Percentiles rank a stretch among this genome's conserved stretches.
Evolutionary conservation across 1,140 invertebrate species (phyloP).

Genomic region (Saxidomus purpurata): DNA sequence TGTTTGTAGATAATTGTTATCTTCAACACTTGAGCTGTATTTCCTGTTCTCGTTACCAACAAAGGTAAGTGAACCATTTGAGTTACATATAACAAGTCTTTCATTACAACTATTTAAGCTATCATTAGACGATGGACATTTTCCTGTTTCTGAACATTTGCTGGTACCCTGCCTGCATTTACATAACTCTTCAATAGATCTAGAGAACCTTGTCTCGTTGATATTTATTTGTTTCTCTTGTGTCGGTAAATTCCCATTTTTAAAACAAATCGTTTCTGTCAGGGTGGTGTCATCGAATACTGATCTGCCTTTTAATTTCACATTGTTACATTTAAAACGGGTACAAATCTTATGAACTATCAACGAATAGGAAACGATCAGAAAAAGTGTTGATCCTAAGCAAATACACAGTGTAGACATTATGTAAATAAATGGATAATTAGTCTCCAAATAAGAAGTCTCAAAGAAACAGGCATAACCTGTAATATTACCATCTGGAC

Average conservation of each 20-base stretch:
- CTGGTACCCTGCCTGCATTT: background rate
- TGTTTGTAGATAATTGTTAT: background rate
- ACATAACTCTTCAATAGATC: background rate
- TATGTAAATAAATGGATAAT: conserved; percentile 44
- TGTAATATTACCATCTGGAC: conserved; percentile 15
- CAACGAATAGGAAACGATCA: conserved; percentile 43
- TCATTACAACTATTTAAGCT: background rate
- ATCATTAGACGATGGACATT: background rate
- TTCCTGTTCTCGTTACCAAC: background rate
- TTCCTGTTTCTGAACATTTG: background rate
- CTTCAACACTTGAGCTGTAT: background rate
- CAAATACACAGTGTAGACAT: conserved; percentile 31
- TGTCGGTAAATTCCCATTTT: background rate
- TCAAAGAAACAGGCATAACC: conserved; percentile 52
- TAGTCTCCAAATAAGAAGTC: conserved; percentile 49
- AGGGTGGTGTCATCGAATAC: background rate
- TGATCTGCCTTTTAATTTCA: background rate
- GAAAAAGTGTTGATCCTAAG: conserved; percentile 36
- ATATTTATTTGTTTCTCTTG: background rate
- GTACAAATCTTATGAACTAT: conserved; percentile 50
- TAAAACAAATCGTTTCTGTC: background rate
- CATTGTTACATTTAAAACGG: background rate
- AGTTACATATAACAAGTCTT: background rate
- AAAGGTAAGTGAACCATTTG: background rate
- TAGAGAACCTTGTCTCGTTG: background rate